Evolutionary conservation across 1,140 invertebrate genomes (phyloP).

Genomic region (Aphaenogaster ashmeadi): DNA sequence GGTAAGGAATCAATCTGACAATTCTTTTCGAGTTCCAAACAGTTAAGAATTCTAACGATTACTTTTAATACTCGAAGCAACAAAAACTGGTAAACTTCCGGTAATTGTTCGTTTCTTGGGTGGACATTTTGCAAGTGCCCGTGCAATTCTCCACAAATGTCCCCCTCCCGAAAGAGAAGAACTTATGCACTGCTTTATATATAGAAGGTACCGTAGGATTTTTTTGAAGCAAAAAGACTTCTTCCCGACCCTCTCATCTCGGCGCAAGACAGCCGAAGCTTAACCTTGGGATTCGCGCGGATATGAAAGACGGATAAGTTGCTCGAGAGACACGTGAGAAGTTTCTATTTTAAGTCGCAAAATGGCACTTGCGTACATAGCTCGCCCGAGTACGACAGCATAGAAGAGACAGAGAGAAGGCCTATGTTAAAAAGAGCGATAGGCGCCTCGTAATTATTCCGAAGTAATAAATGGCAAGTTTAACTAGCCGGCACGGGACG

Average conservation of each 20-base stretch:
- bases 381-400: neutral
- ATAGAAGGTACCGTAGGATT: neutral
- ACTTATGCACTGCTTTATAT: neutral
- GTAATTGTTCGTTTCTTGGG: neutral
- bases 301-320: neutral
- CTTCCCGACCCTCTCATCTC: neutral
- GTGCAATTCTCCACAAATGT: neutral
- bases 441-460: constrained; percentile 23
- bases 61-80: neutral
- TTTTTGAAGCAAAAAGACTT: neutral
- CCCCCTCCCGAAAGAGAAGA: neutral
- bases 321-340: constrained; percentile 17
- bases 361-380: neutral
- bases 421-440: neutral
- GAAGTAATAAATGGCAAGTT: constrained; percentile 13
- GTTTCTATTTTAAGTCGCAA: constrained; percentile 23
- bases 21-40: neutral
- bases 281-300: neutral
- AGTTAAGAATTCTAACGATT: neutral
- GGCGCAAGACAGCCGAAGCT: neutral
- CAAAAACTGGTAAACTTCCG: neutral
- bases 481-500: neutral
- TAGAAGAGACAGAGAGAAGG: neutral
- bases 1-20: neutral
- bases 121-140: neutral